Conservation (phyloP, 2,797 vertebrate species). For the Anguilla marmorata region DNA sequence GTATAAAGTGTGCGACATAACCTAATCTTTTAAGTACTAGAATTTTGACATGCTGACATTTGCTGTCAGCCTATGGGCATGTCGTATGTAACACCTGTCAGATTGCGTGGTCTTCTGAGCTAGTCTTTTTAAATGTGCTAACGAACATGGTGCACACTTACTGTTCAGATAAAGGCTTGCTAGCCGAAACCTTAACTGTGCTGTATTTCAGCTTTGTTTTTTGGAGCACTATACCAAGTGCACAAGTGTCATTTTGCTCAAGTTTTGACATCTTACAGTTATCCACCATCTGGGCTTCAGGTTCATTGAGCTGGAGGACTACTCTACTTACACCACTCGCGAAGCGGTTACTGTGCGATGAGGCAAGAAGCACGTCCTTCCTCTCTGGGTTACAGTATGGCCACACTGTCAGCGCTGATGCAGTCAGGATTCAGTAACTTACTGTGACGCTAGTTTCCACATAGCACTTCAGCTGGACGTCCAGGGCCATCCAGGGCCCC, state of each 20-base stretch:
- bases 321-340: not conserved
- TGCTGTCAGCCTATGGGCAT: not conserved
- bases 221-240: too few species aligned
- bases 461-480: not conserved
- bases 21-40: not conserved
- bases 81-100: not conserved
- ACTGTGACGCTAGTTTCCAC: not conserved
- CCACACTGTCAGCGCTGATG: not conserved
- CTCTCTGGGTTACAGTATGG: not conserved
- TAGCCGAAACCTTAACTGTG: too few species aligned
- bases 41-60: not conserved
- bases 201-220: too few species aligned
- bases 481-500: not conserved
- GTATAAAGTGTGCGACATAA: not conserved
- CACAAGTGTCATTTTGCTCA: too few species aligned
- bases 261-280: not conserved
- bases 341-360: not conserved
- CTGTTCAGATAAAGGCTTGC: too few species aligned
- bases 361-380: not conserved
- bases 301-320: not conserved
- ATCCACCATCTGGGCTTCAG: not conserved
- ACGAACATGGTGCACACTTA: too few species aligned
- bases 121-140: too few species aligned
- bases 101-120: too few species aligned
- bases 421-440: not conserved